Evolutionary conservation across 2,113 vertebrate genomes (phyloP), one percentile per base, ranked within the genome.

Genomic region (Nanorana parkeri): DNA sequence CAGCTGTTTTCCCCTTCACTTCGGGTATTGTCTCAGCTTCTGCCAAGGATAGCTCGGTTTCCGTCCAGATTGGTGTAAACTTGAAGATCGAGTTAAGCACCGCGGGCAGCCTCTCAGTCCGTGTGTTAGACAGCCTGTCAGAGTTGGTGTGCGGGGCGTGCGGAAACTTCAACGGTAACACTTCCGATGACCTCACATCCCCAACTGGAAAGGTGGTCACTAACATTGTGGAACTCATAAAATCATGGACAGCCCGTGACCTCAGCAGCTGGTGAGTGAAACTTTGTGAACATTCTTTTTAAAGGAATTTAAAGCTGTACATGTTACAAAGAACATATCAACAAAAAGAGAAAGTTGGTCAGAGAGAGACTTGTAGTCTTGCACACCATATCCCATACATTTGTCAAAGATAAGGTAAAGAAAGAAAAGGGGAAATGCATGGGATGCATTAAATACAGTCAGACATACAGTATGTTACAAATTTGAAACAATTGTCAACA

Each of bases 1-100:
- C 88, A 51, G 63, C 86, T 19, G 78, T 84, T 20, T 86, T 91
- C 41, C 91, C 92, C 32, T 72, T 20, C 68, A 67, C 85, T 51
- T 41, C 58, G 8, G 54, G 41, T 10, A 73, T 85, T 2, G 1
- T 93, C 3, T 86, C 86, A 0, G 77, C 90, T 74, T 78, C 54
- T 17, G 71, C 84, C 24, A 76, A 56, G 4, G 86, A 87, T 4
- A 84, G n/a, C 54, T 28, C 76, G 1, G 86, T 92, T 54, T 52
- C 89, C 72, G 87, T 92, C 13, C 69, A 91, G 84, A 85, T 82
- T 81, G 19, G 26, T 0, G 85, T 86, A 2, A 56, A 83, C 41
- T 78, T 91, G 28, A 81, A 19, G 77, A 88, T 93, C 85, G 90
- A 87, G 32, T 90, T 87, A 69, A 87, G 89, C 3, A n/a, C 78